Base-by-base conservation (phyloP, 2,888 invertebrate species). In the Itoplectis maculator region DNA sequence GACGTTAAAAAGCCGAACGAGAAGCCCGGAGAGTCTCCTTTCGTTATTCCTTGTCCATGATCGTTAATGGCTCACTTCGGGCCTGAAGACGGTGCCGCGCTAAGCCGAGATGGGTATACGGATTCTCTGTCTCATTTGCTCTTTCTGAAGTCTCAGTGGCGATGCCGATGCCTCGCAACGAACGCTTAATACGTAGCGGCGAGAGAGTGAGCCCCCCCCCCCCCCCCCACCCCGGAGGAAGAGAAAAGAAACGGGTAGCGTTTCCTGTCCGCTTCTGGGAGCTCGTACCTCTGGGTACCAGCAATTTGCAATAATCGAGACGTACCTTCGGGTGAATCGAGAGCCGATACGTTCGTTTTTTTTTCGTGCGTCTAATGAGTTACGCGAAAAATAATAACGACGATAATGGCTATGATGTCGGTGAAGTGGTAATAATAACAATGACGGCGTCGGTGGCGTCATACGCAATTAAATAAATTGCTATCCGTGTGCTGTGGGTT, bases 51-150 rank as follows among this genome's bases (percentile, higher is more conserved):
- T 29, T 70, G 75, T 76, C 47, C 66, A 66, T 68, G 73, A 73
- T 81, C 73, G 51, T 81, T 81, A 77, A 81, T 77, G 73, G 61
- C 77, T 81, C 81, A 81, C 81, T 81, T 61, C 18, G 45, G 73
- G 15, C 7, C 45, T 5, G 29, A 29, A 29, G 29, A 29, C 29
- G 29, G 29, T 29, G 29, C 29, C 29, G 29, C 29, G 29, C 29
- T 29, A 29, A 29, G 29, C 3, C 29, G 29, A 29, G 29, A 29
- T 29, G 29, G 29, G 29, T 29, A n/a, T 68, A 68, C n/a, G 42
- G 56, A 29, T 72, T 72, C 49, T n/a, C 49, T 35, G 35, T 11
- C 49, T 56, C 35, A 29, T 18, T 23, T 11, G 9, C 13, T 35
- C 35, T 66, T 23, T 56, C 45, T 18, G 15, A 29, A 68, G 59